These are phyloP conservation scores for Eucera pruinosa DNA, from an alignment of 2,888 invertebrate species.

Conservation along the genomic window DNA sequence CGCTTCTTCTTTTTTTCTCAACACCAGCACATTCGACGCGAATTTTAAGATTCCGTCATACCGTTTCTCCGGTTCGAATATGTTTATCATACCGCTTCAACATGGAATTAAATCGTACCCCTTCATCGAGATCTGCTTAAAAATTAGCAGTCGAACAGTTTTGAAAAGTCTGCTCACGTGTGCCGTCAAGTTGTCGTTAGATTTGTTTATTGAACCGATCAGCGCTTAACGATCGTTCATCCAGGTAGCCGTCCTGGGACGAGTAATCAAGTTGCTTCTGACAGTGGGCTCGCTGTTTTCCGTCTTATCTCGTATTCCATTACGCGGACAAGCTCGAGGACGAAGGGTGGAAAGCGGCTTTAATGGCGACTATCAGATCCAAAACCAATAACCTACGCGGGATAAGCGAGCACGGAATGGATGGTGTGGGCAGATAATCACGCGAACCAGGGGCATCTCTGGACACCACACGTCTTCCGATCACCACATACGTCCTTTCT, in stretches of 20 bases:
- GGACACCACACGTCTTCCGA: slow-evolving; percentile 59
- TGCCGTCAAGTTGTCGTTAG: slow-evolving; percentile 13
- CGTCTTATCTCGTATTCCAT: slow-evolving; percentile 65
- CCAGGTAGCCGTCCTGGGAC: slow-evolving; percentile 35
- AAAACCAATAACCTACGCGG: slow-evolving; percentile 75
- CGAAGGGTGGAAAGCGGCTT: slow-evolving; percentile 66
- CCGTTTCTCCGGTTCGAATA: no score
- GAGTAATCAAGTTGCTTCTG: slow-evolving; percentile 59
- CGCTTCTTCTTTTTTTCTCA: background rate
- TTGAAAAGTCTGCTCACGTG: background rate
- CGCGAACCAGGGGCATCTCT: slow-evolving; percentile 58
- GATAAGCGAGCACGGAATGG: slow-evolving; percentile 60
- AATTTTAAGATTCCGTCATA: background rate
- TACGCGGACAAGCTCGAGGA: slow-evolving; percentile 62
- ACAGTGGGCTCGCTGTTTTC: slow-evolving; percentile 59
- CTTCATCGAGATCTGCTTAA: background rate
- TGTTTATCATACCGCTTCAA: background rate
- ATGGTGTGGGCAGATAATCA: slow-evolving; percentile 71
- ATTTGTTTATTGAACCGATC: slow-evolving; percentile 39
- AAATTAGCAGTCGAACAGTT: background rate
- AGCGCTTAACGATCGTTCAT: slow-evolving; percentile 52
- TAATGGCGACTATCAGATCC: slow-evolving; percentile 73
- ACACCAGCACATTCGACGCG: background rate
- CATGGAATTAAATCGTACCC: background rate
- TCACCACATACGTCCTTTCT: slow-evolving; percentile 51